Evolutionary conservation across 2,888 invertebrate species (phyloP).

Genomic region (Osmoderma eremita): DNA sequence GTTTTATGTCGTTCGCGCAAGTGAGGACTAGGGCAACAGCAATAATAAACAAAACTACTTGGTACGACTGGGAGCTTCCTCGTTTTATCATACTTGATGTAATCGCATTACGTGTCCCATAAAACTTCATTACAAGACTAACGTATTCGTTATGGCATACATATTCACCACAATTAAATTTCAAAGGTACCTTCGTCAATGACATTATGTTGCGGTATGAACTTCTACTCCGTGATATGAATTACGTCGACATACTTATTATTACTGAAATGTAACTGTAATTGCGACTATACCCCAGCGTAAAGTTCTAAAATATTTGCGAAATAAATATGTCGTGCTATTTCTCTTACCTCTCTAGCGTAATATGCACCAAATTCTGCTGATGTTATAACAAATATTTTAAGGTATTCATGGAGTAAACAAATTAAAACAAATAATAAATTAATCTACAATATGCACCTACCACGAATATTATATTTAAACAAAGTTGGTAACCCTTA

Average conservation of each 20-base stretch:
- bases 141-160: conserved; percentile 33
- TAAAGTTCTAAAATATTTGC: too few species aligned
- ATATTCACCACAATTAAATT: conserved; percentile 38
- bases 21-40: conserved; percentile 2
- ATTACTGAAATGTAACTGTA: too few species aligned
- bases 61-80: background rate
- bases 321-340: too few species aligned
- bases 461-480: too few species aligned
- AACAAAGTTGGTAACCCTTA: too few species aligned
- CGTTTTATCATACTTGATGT: conserved; percentile 28
- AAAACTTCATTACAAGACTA: conserved; percentile 36
- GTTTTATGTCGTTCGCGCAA: conserved; percentile 22
- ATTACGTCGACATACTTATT: background rate
- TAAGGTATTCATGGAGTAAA: too few species aligned
- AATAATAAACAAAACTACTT: conserved; percentile 23
- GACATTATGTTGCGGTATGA: background rate
- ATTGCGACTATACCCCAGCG: too few species aligned
- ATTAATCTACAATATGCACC: too few species aligned
- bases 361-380: too few species aligned
- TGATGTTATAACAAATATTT: too few species aligned
- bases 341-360: too few species aligned
- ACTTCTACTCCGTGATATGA: background rate
- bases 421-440: too few species aligned
- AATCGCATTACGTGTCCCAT: conserved; percentile 36
- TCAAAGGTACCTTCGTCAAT: conserved; percentile 11